phyloP scores from a whole-genome alignment of 2,888 invertebrate species.

The Argynnis bischoffii region DNA sequence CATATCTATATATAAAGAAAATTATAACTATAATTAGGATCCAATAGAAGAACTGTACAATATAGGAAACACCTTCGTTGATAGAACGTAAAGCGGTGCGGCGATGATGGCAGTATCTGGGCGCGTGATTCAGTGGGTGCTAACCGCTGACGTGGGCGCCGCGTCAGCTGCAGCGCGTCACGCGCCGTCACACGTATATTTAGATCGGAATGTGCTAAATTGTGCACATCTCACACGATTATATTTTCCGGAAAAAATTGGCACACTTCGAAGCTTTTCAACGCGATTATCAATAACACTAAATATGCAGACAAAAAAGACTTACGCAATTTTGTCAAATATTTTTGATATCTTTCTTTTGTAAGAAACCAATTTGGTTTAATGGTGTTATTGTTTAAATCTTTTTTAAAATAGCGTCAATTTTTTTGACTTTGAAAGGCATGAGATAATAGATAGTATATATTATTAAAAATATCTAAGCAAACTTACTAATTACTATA shows the following conservation, averaged over 20 bases:
- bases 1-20: no score
- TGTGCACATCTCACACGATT: conserved; percentile 57
- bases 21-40: no score
- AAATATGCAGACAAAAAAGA: conserved; percentile 44
- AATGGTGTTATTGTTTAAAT: no score
- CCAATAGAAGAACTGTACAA: neutral
- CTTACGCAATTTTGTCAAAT: conserved; percentile 3
- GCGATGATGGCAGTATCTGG: conserved; percentile 4
- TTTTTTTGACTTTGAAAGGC: no score
- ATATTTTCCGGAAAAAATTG: conserved; percentile 68
- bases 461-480: no score
- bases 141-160: conserved; percentile 51
- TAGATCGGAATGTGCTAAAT: conserved; percentile 73
- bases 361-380: neutral
- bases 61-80: neutral
- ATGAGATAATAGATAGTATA: no score
- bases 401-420: no score
- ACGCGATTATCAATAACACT: conserved; percentile 42
- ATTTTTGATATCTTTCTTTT: neutral
- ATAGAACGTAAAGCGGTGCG: neutral
- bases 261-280: conserved; percentile 52
- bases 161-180: conserved; percentile 67
- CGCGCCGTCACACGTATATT: conserved; percentile 68
- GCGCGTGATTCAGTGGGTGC: conserved; percentile 69
- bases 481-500: no score